A percentile compares a stretch with the other conserved stretches of the same genome.
These are phyloP conservation scores for Uloborus plumipes DNA, from an alignment of 2,888 invertebrate species.

Conservation along the genomic window DNA sequence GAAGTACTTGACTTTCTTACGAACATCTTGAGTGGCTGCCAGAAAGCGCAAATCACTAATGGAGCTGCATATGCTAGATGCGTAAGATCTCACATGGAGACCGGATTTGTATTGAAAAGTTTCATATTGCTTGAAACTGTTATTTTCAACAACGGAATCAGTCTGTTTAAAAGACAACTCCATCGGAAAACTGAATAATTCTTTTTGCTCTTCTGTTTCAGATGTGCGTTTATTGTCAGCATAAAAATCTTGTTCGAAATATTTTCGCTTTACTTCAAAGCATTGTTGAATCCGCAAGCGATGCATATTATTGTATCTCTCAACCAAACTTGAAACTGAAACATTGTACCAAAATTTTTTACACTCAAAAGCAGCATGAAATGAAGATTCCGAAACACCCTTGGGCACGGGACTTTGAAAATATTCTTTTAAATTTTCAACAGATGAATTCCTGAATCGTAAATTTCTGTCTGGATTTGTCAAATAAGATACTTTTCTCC, in stretches of 20 bases:
- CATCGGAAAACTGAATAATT: not conserved
- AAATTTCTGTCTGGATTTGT: constrained; percentile 29
- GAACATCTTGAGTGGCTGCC: constrained; percentile 6
- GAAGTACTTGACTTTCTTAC: constrained; percentile 38
- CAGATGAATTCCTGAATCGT: constrained; percentile 33
- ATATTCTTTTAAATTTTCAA: constrained; percentile 44
- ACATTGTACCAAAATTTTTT: constrained; percentile 31
- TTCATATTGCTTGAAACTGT: not conserved
- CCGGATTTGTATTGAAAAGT: no score
- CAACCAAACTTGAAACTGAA: constrained; percentile 56
- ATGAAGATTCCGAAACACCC: not conserved
- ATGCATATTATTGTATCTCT: constrained; percentile 47
- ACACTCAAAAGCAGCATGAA: constrained; percentile 42
- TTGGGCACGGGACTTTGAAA: constrained; percentile 19
- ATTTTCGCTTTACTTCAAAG: constrained; percentile 1
- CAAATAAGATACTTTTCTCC: constrained; percentile 4
- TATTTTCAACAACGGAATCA: not conserved
- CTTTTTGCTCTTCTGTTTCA: not conserved
- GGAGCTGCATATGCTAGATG: not conserved
- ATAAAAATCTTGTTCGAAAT: no score
- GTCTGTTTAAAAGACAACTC: not conserved
- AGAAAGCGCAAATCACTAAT: not conserved
- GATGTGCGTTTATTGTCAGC: not conserved
- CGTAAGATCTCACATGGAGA: not conserved
- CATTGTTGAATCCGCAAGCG: not conserved